Base-by-base conservation (phyloP, 2,888 invertebrate species). In the Tetanocera ferruginea region DNA sequence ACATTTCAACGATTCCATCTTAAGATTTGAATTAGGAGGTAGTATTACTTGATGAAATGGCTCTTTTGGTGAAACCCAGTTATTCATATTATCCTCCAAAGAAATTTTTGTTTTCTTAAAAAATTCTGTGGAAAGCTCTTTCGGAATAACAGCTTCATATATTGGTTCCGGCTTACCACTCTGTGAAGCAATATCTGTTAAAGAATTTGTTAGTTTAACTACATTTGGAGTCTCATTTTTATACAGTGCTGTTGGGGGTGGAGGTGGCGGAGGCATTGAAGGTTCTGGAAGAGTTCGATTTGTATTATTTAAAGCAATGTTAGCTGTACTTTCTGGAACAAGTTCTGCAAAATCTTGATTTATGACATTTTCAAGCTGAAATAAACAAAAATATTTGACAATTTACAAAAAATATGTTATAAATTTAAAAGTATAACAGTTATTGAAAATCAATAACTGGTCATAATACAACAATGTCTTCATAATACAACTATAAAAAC, bases 111-210 rank as follows among this genome's bases (percentile, higher is more conserved):
- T 25, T 0, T 23, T 25, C 11, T 14, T 60, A 8, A 64, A 64
- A 9, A 31, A 17, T 3, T 64, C 25, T 28, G 28, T 8, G 28
- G 31, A 31, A 64, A 43, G 62, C 51, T 93, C 93, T 62, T 93
- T 94, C 6, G 95, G 95, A 81, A 95, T 91, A 6, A 96, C 95
- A 0, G 96, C 93, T 87, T 97, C 96, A 87, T 97, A 97, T 82
- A 97, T 97, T 0, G 96, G 96, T 88, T 95, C 94, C 79, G 92
- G 92, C 72, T 78, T 79, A 17, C 55, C 23, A 31, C 5, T 3
- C 14, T 14, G 17, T 62, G 55, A n/a, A n/a, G 66, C 55, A 34
- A 31, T 25, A 67, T n/a, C 19, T 6, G 66, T 2, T 3, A 55
- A 25, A n/a, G 37, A 17, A 34, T 74, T 74, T 19, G 37, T 23